Evolutionary conservation across 2,888 invertebrate genomes (phyloP).

Genomic region (Agrotis puta): DNA sequence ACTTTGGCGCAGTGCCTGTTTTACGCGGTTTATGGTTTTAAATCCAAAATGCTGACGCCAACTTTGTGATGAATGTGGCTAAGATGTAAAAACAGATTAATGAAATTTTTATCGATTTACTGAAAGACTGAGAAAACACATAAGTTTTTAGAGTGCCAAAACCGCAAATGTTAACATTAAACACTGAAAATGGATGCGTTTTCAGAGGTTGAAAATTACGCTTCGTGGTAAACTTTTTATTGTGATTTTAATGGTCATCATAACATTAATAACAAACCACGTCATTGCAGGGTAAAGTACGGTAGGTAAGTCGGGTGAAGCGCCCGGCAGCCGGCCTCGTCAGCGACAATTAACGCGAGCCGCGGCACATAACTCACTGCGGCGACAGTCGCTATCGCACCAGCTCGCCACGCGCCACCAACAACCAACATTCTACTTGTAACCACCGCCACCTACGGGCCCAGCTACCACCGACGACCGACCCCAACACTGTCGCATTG

Average conservation of each 20-base stretch:
- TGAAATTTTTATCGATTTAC: slow-evolving; percentile 21
- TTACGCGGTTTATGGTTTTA: slow-evolving; percentile 58
- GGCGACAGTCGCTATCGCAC: slow-evolving; percentile 76
- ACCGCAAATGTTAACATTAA: background rate
- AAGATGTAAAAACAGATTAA: slow-evolving; percentile 25
- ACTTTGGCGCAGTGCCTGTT: slow-evolving; percentile 72
- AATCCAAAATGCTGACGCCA: slow-evolving; percentile 63
- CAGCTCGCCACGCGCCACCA: slow-evolving; percentile 69
- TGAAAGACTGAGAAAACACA: background rate
- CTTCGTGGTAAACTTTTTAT: background rate
- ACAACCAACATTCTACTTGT: slow-evolving; percentile 78
- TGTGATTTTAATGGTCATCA: slow-evolving; percentile 23
- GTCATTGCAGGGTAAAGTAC: slow-evolving; percentile 57
- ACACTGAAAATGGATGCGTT: slow-evolving; percentile 6
- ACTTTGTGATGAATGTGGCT: slow-evolving; percentile 46
- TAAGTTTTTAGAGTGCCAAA: background rate
- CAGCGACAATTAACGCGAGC: slow-evolving; percentile 82
- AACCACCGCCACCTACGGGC: slow-evolving; percentile 71
- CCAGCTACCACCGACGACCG: slow-evolving; percentile 60
- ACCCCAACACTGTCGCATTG: slow-evolving; percentile 70
- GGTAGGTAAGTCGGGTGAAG: slow-evolving; percentile 57
- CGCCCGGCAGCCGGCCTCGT: slow-evolving; percentile 65
- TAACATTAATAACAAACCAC: slow-evolving; percentile 26
- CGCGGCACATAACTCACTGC: slow-evolving; percentile 80
- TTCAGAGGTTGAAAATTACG: background rate